phyloP scores from a whole-genome alignment of 2,113 vertebrate species.

The Raphicerus campestris region DNA sequence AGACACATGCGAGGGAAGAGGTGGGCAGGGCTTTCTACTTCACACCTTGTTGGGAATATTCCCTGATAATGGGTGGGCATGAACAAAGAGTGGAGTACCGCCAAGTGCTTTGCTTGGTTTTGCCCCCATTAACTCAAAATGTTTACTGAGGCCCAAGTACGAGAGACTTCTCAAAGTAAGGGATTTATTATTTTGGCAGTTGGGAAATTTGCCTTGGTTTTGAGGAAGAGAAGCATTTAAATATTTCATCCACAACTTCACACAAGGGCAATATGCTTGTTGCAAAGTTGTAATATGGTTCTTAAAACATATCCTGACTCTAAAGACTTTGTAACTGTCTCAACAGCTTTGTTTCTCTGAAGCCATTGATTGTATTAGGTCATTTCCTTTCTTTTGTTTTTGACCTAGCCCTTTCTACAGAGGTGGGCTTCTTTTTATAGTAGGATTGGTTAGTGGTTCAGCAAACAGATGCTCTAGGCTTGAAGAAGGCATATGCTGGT shows the following conservation, averaged over 20 bases:
- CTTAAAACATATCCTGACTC: neutral
- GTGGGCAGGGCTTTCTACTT: neutral
- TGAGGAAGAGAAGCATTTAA: neutral
- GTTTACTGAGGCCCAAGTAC: neutral
- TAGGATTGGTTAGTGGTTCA: neutral
- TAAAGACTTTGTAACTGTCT: neutral
- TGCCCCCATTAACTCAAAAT: neutral
- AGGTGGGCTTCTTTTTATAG: neutral
- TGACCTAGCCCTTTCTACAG: neutral
- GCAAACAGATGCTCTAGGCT: neutral
- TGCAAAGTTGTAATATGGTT: neutral
- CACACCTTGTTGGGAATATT: constrained; percentile 18
- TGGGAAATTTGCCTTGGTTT: neutral
- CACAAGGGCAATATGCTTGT: neutral
- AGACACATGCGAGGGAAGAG: neutral
- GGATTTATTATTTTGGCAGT: constrained; percentile 16
- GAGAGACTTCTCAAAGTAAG: neutral
- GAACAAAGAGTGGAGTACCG: neutral
- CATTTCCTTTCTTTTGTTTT: neutral
- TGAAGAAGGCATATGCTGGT: neutral
- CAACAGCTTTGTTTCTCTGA: neutral
- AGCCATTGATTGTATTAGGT: neutral
- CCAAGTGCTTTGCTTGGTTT: neutral
- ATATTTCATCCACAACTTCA: neutral
- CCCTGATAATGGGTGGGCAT: neutral